Evolutionary conservation across 2,113 vertebrate genomes (phyloP).

Genomic region (Collichthys lucidus): DNA sequence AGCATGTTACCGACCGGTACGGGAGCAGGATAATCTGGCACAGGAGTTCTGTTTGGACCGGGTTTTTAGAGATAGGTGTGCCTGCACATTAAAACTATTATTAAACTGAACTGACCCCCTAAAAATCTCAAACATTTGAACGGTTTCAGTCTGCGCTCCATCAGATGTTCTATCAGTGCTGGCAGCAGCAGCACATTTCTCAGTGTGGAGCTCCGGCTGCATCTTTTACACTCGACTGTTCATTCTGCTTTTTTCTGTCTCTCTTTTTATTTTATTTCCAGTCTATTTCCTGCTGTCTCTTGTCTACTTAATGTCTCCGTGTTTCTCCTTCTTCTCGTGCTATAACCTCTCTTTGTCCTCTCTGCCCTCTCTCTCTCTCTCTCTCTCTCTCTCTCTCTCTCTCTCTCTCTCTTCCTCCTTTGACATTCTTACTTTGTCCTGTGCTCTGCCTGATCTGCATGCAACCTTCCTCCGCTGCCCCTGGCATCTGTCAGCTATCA

Average conservation of each 20-base stretch:
- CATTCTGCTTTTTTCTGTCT: constrained; percentile 33
- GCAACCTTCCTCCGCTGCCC: constrained; percentile 90
- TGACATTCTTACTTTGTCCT: constrained; percentile 79
- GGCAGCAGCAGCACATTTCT: background rate
- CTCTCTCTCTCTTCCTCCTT: constrained; percentile 37
- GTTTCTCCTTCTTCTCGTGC: constrained; percentile 35
- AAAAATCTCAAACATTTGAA: background rate
- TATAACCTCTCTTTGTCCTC: constrained; percentile 50
- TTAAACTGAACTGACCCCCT: background rate
- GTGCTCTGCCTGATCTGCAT: constrained; percentile 90
- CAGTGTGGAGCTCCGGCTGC: constrained; percentile 12
- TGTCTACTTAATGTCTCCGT: constrained; percentile 35
- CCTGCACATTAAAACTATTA: too few relatives aligned
- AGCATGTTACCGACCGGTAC: too few relatives aligned
- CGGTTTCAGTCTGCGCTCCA: background rate
- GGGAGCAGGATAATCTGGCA: too few relatives aligned
- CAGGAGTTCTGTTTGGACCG: too few relatives aligned
- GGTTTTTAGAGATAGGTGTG: too few relatives aligned
- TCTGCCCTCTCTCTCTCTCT: constrained; percentile 43
- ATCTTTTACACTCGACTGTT: constrained; percentile 49
- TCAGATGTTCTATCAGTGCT: background rate
- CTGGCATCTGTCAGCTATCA: constrained; percentile 98
- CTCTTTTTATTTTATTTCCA: background rate
- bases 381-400: too few relatives aligned
- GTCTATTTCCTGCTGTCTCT: background rate